Conservation (phyloP, 2,113 vertebrate species). For the Pterocles gutturalis region DNA sequence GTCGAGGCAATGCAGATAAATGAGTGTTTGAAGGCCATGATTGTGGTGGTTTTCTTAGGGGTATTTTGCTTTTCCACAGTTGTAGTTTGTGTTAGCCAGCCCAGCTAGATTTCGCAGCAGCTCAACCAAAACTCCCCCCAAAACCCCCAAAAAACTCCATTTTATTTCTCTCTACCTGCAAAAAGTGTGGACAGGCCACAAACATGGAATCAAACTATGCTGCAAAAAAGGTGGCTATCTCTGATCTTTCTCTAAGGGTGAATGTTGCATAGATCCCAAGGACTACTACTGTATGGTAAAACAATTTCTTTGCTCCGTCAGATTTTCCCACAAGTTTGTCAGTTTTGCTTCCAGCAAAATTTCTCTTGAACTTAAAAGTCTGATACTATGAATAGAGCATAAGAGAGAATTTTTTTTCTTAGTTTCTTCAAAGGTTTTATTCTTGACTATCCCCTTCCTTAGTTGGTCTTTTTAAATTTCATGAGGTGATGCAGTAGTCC, state of each 20-base stretch:
- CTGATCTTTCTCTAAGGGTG: not conserved
- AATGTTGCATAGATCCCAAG: not conserved
- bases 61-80: not conserved
- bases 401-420: not conserved
- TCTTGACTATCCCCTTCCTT: not conserved
- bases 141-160: rapidly evolving
- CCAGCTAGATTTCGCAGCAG: not conserved
- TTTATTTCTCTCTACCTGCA: not conserved
- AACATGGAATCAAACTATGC: not conserved
- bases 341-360: not conserved
- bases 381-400: not conserved
- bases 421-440: not conserved
- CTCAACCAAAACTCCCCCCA: not conserved
- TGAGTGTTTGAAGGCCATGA: not conserved
- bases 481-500: not conserved
- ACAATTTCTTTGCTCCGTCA: not conserved
- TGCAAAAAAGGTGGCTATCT: not conserved
- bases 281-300: not conserved
- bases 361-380: not conserved
- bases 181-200: not conserved
- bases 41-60: not conserved
- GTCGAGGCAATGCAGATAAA: not conserved
- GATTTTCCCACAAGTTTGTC: not conserved
- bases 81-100: not conserved
- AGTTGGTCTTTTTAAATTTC: not conserved